Base-by-base conservation (phyloP, 2,113 vertebrate genomes). In the Oxyura jamaicensis region DNA sequence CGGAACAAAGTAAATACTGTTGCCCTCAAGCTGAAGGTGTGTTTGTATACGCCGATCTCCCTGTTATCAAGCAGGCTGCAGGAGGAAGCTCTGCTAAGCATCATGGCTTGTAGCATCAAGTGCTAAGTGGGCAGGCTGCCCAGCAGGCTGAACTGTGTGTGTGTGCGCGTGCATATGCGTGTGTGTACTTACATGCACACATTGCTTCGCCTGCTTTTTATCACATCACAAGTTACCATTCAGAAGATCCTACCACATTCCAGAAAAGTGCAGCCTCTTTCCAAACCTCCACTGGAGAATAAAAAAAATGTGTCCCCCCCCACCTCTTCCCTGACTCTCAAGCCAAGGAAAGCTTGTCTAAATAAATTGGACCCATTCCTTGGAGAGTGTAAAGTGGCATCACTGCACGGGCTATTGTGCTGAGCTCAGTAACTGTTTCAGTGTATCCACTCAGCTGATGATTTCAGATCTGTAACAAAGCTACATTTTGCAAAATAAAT, bases 1-100 rank as follows among this genome's bases (percentile, higher is more conserved):
- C 46, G 69, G 78, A 91, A 83, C 93, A 96, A 93, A 86, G 91
- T 72, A 77, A 95, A 94, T 26, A 52, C 71, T 87, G 63, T 92
- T 96, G 44, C 66, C 1, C 87, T 85, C 80, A 31, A 7, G 3
- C 83, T 35, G 33, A 81, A 94, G 88, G 83, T 75, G 56, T 81
- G 89, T 80, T 82, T 85, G 52, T 33, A 13, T 73, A 13, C 69
- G 88, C 41, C 12, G 31, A 79, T 84, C 66, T 90, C 52, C 10
- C 88, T 72, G 71, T 84, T 96, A 93, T 95, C 88, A 78, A 66
- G 84, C 62, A 58, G 72, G 48, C 62, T 95, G 90, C 65, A 65
- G 84, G 75, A 94, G 65, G 84, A 92, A 94, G 19, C 69, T 87
- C 91, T 90, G 90, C 58, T 90, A 74, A 85, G 92, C 66, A 46